Evolutionary conservation across 2,888 invertebrate genomes (phyloP).

Genomic region (Taphrorychus bicolor): DNA sequence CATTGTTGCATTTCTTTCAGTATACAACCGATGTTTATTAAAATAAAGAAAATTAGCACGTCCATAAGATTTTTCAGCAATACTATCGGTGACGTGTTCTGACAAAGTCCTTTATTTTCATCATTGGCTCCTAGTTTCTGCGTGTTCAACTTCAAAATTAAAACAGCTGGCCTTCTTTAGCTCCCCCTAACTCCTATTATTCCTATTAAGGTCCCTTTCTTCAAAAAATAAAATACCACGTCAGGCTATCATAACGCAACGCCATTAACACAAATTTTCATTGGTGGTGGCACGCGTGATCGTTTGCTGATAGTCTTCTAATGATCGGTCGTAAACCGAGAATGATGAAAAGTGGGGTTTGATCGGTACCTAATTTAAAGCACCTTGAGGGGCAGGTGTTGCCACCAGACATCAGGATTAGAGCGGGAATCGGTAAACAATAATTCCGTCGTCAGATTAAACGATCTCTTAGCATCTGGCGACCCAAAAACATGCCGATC

Average conservation of each 20-base stretch:
- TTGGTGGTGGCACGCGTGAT: background rate
- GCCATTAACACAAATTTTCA: background rate
- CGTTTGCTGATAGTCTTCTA: background rate
- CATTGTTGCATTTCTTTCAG: too few relatives aligned
- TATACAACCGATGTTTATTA: too few relatives aligned
- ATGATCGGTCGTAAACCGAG: background rate
- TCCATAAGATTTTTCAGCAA: too few relatives aligned
- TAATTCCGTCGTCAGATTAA: background rate
- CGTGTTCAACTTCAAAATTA: too few relatives aligned
- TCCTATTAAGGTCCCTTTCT: background rate
- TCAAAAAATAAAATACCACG: background rate
- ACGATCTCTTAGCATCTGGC: background rate
- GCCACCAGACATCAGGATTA: background rate
- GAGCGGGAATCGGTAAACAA: background rate
- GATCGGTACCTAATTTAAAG: background rate
- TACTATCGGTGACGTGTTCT: too few relatives aligned
- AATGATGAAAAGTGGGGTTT: background rate
- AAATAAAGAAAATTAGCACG: too few relatives aligned
- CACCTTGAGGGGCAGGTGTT: background rate
- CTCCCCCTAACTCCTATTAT: too few relatives aligned
- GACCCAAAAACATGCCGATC: slow-evolving; percentile 1
- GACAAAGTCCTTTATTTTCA: too few relatives aligned
- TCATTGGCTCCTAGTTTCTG: too few relatives aligned
- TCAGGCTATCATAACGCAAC: background rate
- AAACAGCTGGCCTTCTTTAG: too few relatives aligned